Percentiles rank a stretch among this genome's conserved stretches.
Conservation (phyloP, 2,113 vertebrate genomes). For the Ciconia maguari region DNA sequence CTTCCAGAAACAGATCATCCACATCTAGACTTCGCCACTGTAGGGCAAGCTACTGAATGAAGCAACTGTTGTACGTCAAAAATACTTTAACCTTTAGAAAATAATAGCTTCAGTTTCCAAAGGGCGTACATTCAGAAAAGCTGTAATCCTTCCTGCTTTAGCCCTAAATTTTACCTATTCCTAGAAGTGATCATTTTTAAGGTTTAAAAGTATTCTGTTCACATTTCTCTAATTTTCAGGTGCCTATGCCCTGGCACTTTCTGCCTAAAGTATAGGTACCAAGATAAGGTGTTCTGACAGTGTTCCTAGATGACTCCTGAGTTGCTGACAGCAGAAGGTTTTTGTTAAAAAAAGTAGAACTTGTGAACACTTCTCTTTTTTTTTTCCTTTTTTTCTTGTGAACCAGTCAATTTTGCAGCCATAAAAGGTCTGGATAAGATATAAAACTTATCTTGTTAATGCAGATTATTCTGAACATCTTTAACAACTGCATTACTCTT, state of each 20-base stretch:
- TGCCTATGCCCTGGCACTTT: background rate
- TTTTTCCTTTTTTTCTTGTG: background rate
- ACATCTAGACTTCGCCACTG: conserved; percentile 16
- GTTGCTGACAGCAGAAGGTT: background rate
- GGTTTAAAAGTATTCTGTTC: background rate
- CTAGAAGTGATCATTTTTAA: conserved; percentile 30
- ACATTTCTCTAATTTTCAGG: background rate
- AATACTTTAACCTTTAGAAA: conserved; percentile 66
- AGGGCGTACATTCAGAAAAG: conserved; percentile 26
- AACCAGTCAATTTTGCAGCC: background rate
- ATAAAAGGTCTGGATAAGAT: background rate
- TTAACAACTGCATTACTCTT: background rate
- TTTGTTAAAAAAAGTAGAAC: background rate
- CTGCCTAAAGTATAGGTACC: background rate
- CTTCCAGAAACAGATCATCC: conserved; percentile 32
- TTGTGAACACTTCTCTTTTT: background rate
- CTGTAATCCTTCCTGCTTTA: background rate
- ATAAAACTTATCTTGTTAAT: background rate
- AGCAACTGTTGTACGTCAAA: conserved; percentile 47
- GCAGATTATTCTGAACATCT: background rate
- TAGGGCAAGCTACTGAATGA: conserved; percentile 29
- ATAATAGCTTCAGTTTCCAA: conserved; percentile 62
- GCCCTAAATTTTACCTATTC: conserved; percentile 23
- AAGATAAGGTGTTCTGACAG: background rate
- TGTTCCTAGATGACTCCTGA: background rate